Conservation (phyloP, 2,797 vertebrate species). For the Caiman crocodilus region DNA sequence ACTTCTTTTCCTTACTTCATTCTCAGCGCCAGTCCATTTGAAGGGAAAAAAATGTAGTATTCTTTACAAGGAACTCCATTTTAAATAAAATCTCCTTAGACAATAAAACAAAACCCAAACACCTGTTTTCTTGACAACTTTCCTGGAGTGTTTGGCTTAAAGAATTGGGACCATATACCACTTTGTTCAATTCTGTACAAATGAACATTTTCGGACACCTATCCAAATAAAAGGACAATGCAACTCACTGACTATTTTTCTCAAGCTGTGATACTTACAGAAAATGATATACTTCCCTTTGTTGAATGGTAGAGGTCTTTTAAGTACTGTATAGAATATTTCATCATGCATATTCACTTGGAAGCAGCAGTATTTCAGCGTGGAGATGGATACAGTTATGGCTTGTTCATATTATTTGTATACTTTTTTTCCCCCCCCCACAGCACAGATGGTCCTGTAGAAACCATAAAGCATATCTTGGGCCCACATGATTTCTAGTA, state of each 20-base stretch:
- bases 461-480: slow-evolving; percentile 39
- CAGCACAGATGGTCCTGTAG: neutral
- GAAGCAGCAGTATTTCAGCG: slow-evolving; percentile 4
- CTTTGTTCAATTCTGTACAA: neutral
- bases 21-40: slow-evolving; percentile 65
- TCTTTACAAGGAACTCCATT: slow-evolving; percentile 71
- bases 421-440: neutral
- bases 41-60: slow-evolving; percentile 58
- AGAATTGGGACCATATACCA: slow-evolving; percentile 32
- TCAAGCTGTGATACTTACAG: neutral
- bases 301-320: slow-evolving; percentile 9
- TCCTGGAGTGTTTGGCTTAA: slow-evolving; percentile 53
- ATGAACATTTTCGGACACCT: slow-evolving; percentile 43
- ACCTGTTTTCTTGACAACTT: slow-evolving; percentile 64
- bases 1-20: slow-evolving; percentile 76
- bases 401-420: slow-evolving; percentile 27
- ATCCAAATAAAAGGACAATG: neutral
- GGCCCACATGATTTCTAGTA: slow-evolving; percentile 55
- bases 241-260: slow-evolving; percentile 8
- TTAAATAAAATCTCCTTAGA: slow-evolving; percentile 75
- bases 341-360: slow-evolving; percentile 15
- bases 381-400: slow-evolving; percentile 16
- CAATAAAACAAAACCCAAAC: slow-evolving; percentile 54
- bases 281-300: neutral
- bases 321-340: neutral